Evolutionary conservation across 1,140 invertebrate genomes (phyloP), one percentile per base, ranked within the genome.

Genomic region (Drosophila willistoni): DNA sequence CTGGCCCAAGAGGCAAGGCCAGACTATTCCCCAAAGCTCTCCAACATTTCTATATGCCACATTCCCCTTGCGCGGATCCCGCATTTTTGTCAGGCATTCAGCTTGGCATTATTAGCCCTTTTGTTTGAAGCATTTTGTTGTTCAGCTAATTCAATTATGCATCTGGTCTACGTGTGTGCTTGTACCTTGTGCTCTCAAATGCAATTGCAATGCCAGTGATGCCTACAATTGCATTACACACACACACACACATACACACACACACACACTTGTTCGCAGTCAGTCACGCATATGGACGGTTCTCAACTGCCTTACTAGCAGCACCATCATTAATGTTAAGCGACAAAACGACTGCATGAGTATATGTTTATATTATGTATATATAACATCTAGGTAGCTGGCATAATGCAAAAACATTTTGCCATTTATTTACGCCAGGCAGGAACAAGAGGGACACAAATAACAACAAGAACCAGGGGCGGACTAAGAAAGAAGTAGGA

Each of bases 61-160:
- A 39, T 13, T 54, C 36, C 41, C 7, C 63, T 33, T 5, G 12
- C 36, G 10, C 68, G 10, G 7, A 14, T n/a, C 17, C 19, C 29
- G 19, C 39, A 57, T 64, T 61, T 17, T 22, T 42, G 61, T 17
- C 42, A 12, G 14, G 55, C 56, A 68, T 74, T 71, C 17, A 22
- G 22, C 41, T 66, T 63, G 68, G 79, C 71, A 87, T 79, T 86
- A 86, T 87, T 82, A 71, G 82, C 83, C 74, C 56, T 39, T 64
- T 87, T 87, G 79, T 86, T 86, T 76, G 67, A 64, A 72, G 62
- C 64, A 79, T 79, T 85, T 69, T 22, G 36, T 55, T 83, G 83
- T 77, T 87, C 76, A 55, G 76, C 83, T 87, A 87, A 86, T 86
- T 86, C 84, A 87, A 86, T 86, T 86, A 84, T 73, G 75, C 71